Base-by-base conservation (phyloP, 2,888 invertebrate species). In the Zhengitettix transpicula region DNA sequence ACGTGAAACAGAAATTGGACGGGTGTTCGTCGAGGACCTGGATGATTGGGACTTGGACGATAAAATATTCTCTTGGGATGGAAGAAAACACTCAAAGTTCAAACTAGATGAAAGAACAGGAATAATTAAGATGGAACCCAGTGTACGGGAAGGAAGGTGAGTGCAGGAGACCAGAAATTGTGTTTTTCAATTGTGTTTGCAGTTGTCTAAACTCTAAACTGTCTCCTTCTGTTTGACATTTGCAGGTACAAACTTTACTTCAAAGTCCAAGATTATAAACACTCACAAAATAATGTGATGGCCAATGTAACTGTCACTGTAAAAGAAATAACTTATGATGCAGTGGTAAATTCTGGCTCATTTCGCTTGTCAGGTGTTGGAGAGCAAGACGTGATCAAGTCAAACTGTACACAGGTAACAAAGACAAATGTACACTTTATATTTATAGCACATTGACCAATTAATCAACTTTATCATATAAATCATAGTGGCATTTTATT, bases 1-100 rank as follows among this genome's bases (percentile, higher is more conserved):
- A 58, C 71, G 73, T 51, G 72, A 75, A 51, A 74, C 77, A 8
- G 73, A 72, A 47, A 77, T 82, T 61, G 82, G 82, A 15, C 71
- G 76, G 55, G 81, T 80, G 51, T 81, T 77, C 68, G 80, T 80
- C 3, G 74, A 77, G 61, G 81, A 82, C 68, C 67, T 73, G 42
- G 82, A 82, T 69, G 82, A 82, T 67, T 82, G 81, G 81, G 82
- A 82, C 68, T 68, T 78, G 52, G 73, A 72, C 1, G 79, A 81
- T 68, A 82, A 82, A 68, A 74, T 73, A 15, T 81, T 77, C 67
- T 71, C 69, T 63, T 76, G 76, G 75, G 72, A 72, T 41, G 70
- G 71, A 40, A 64, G 66, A 62, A 67, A 69, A 53, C 72, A 73
- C 65, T 69, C 71, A 10, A 70, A 69, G 63, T 76, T 76, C 68